Evolutionary conservation across 2,113 vertebrate genomes (phyloP).

Genomic region (Hippocampus barbouri): DNA sequence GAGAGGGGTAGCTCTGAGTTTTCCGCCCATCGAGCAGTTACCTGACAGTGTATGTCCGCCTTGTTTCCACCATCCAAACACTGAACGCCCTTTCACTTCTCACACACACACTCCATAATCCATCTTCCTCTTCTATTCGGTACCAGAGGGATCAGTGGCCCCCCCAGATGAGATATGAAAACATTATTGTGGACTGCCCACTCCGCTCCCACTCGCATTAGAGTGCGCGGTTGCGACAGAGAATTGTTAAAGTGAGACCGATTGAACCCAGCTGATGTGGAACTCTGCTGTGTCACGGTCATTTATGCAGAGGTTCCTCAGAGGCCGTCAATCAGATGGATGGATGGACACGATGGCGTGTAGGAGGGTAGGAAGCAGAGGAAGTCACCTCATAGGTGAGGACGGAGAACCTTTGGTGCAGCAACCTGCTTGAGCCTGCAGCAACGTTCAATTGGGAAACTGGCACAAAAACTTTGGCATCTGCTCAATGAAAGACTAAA

Average conservation of each 20-base stretch:
- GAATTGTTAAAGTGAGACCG: constrained; percentile 72
- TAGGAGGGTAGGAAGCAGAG: constrained; percentile 29
- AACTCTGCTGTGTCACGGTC: constrained; percentile 65
- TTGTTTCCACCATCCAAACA: constrained; percentile 17
- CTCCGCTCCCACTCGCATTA: constrained; percentile 56
- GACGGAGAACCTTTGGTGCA: background rate
- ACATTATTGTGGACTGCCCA: constrained; percentile 64
- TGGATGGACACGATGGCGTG: constrained; percentile 46
- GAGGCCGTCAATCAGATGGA: constrained; percentile 71
- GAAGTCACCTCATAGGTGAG: constrained; percentile 15
- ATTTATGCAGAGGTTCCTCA: constrained; percentile 68
- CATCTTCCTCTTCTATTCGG: constrained; percentile 22
- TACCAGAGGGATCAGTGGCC: constrained; percentile 36
- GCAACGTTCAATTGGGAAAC: background rate
- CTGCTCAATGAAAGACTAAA: background rate
- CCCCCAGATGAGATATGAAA: constrained; percentile 54
- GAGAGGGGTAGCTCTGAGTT: constrained; percentile 35
- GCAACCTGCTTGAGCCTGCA: background rate
- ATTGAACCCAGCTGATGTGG: constrained; percentile 66
- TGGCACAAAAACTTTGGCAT: background rate
- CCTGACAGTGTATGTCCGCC: constrained; percentile 3
- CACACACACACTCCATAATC: constrained; percentile 7
- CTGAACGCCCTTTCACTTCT: background rate
- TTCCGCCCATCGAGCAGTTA: constrained; percentile 32
- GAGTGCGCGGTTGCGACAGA: constrained; percentile 44